These are phyloP conservation scores for Eupithecia insigniata DNA, from an alignment of 2,888 invertebrate species.

Conservation along the genomic window DNA sequence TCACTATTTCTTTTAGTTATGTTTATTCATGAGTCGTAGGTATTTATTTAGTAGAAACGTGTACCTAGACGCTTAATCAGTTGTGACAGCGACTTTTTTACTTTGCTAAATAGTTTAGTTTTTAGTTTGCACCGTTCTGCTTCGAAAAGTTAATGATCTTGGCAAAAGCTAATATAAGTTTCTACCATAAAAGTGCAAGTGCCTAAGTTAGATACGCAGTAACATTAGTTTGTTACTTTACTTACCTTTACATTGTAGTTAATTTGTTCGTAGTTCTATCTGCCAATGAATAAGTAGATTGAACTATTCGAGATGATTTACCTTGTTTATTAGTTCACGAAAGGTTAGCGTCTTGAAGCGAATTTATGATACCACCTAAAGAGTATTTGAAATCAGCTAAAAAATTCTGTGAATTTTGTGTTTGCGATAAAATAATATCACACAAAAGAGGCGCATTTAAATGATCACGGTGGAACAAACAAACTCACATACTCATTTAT, in stretches of 20 bases:
- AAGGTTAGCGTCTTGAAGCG: conserved; percentile 33
- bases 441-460: neutral
- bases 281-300: conserved; percentile 16
- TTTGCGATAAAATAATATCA: neutral
- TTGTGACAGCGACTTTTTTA: neutral
- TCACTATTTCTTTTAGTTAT: neutral
- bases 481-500: neutral
- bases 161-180: conserved; percentile 18
- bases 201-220: conserved; percentile 5
- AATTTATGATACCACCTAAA: conserved; percentile 28
- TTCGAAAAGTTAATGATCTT: conserved; percentile 8
- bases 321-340: conserved; percentile 39
- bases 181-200: conserved; percentile 25
- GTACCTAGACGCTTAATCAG: neutral
- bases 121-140: neutral
- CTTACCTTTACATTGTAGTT: conserved; percentile 15
- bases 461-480: neutral
- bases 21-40: neutral
- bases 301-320: conserved; percentile 36
- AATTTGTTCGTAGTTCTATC: conserved; percentile 10
- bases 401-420: neutral
- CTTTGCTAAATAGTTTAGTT: neutral
- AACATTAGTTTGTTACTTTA: conserved; percentile 13
- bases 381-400: neutral
- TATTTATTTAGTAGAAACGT: neutral